Evolutionary conservation across 2,888 invertebrate genomes (phyloP).

Genomic region (Lysandra coridon): DNA sequence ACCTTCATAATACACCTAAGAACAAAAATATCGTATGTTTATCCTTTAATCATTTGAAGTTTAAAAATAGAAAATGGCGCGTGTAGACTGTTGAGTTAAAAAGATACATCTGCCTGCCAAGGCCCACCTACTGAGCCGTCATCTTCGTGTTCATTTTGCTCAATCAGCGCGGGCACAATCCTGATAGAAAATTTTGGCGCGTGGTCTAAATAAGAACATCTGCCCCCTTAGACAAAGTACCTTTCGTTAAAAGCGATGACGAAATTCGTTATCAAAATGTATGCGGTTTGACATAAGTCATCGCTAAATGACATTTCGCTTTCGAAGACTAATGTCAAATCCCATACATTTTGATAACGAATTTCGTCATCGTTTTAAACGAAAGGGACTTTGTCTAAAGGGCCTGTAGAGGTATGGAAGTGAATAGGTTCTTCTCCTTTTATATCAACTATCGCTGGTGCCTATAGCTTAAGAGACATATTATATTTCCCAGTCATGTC

Average conservation of each 20-base stretch:
- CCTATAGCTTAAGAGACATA: too few species aligned
- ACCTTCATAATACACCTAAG: background rate
- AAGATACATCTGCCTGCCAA: conserved; percentile 72
- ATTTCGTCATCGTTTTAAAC: too few species aligned
- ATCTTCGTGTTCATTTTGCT: conserved; percentile 64
- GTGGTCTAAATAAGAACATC: background rate
- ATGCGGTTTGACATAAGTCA: too few species aligned
- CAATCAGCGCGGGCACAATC: background rate
- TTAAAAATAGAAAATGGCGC: conserved; percentile 62
- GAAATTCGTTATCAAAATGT: too few species aligned
- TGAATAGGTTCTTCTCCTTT: too few species aligned
- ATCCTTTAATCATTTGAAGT: conserved; percentile 36
- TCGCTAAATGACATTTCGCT: too few species aligned
- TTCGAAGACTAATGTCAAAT: too few species aligned
- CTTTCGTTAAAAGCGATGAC: too few species aligned
- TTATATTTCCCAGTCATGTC: too few species aligned
- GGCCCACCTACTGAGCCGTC: conserved; percentile 71
- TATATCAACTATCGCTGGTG: too few species aligned
- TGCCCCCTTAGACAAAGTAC: background rate
- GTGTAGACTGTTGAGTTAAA: conserved; percentile 52
- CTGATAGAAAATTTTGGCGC: background rate
- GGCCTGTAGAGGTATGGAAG: background rate
- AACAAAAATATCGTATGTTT: conserved; percentile 33
- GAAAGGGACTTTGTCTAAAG: too few species aligned
- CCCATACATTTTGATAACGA: too few species aligned